A percentile compares a stretch with the other conserved stretches of the same genome.
Conservation (phyloP, 1,140 invertebrate genomes). For the Agrypnia vestita region DNA sequence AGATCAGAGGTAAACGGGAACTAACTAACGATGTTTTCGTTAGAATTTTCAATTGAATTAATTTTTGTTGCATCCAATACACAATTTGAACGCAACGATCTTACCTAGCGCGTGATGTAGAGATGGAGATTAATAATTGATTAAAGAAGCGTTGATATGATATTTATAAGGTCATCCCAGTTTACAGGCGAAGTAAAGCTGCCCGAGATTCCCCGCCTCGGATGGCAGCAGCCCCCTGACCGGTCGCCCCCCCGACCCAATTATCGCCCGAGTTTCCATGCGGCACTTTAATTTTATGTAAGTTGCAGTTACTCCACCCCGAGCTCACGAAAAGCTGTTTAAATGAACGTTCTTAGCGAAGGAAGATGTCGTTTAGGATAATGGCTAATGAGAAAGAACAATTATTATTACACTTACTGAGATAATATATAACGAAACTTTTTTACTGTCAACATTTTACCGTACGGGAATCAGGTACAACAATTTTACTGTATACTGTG, state of each 20-base stretch:
- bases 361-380: conserved; percentile 17
- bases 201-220: background rate
- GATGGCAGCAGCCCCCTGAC: background rate
- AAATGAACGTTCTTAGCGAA: background rate
- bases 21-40: no score
- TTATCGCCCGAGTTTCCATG: conserved; percentile 14
- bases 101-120: no score
- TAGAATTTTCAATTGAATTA: no score
- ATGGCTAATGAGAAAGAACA: conserved; percentile 17
- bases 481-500: no score
- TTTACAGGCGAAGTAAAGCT: conserved; percentile 20
- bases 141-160: background rate
- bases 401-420: background rate
- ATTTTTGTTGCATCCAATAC: no score
- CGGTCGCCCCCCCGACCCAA: conserved; percentile 3
- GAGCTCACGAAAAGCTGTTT: conserved; percentile 20
- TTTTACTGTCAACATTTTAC: no score
- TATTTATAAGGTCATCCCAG: conserved; percentile 13
- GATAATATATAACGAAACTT: no score
- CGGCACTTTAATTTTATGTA: conserved; percentile 23
- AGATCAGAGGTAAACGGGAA: no score
- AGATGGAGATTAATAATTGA: background rate
- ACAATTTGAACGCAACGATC: no score
- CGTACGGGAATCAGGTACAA: no score
- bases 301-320: conserved; percentile 15